Evolutionary conservation across 2,113 vertebrate genomes (phyloP).

Genomic region (Brienomyrus longianalis): DNA sequence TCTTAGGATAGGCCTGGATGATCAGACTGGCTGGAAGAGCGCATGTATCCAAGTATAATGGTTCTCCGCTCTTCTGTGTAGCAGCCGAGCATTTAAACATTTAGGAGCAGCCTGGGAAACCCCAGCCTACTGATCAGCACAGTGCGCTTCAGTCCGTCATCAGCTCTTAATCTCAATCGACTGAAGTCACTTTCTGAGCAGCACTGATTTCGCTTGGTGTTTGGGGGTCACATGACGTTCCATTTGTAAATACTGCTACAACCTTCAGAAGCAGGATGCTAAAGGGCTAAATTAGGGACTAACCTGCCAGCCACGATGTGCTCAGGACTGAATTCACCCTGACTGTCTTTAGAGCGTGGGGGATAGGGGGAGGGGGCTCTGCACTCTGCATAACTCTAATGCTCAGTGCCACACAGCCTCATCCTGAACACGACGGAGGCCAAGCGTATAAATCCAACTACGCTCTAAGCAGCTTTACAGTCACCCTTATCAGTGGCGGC

Average conservation of each 20-base stretch:
- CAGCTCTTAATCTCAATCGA: not conserved
- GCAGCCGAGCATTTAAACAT: not conserved
- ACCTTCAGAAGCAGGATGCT: not conserved
- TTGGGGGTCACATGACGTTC: not conserved
- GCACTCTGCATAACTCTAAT: not conserved
- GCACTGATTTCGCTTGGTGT: not conserved
- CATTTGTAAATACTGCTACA: not conserved
- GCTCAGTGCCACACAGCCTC: not conserved
- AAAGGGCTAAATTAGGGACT: not conserved
- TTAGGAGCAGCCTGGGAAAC: not conserved
- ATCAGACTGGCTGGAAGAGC: not conserved
- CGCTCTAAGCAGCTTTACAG: not conserved
- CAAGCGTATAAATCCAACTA: not conserved
- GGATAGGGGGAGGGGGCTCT: no score
- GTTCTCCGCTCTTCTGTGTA: not conserved
- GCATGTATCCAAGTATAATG: not conserved
- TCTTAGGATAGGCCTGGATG: not conserved
- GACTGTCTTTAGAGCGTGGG: not conserved
- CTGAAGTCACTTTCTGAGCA: not conserved
- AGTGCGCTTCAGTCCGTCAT: not conserved
- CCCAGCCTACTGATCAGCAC: not conserved
- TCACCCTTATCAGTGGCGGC: not conserved
- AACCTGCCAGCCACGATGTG: not conserved
- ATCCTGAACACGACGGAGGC: not conserved
- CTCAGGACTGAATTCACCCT: not conserved